Evolutionary conservation across 2,797 vertebrate genomes (phyloP).

Genomic region (Pipistrellus pipistrellus): DNA sequence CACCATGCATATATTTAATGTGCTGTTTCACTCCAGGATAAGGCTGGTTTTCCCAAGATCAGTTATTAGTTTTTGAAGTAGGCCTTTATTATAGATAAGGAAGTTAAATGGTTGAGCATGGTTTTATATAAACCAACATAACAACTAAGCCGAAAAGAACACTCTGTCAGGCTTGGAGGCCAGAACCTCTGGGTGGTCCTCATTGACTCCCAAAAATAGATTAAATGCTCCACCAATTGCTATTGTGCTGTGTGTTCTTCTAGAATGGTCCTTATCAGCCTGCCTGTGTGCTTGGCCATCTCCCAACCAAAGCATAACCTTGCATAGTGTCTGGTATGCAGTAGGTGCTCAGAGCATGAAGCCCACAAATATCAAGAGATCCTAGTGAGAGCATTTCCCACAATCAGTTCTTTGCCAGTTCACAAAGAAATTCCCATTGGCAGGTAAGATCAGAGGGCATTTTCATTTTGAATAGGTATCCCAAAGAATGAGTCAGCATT

Average conservation of each 20-base stretch:
- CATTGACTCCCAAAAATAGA: not conserved
- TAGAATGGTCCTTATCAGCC: not conserved
- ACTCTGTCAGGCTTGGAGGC: not conserved
- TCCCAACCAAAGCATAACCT: not conserved
- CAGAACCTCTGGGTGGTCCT: not conserved
- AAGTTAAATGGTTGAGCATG: not conserved
- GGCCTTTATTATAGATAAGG: not conserved
- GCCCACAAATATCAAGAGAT: not conserved
- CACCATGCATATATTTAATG: not conserved
- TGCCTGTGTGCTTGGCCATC: not conserved
- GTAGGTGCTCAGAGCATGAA: not conserved
- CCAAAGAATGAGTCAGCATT: not conserved
- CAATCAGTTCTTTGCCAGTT: not conserved
- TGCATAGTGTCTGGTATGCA: not conserved
- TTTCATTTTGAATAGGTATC: not conserved
- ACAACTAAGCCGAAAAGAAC: not conserved
- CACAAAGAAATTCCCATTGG: not conserved
- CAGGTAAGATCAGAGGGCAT: not conserved
- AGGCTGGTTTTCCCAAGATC: not conserved
- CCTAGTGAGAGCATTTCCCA: not conserved
- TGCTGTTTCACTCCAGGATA: not conserved
- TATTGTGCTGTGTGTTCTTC: not conserved
- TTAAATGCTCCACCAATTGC: not conserved
- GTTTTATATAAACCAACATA: not conserved
- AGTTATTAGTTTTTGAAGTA: constrained; percentile 14